A percentile compares a stretch with the other conserved stretches of the same genome.
These are phyloP conservation scores for Microtus agrestis DNA, from an alignment of 2,797 vertebrate species.

Conservation along the genomic window DNA sequence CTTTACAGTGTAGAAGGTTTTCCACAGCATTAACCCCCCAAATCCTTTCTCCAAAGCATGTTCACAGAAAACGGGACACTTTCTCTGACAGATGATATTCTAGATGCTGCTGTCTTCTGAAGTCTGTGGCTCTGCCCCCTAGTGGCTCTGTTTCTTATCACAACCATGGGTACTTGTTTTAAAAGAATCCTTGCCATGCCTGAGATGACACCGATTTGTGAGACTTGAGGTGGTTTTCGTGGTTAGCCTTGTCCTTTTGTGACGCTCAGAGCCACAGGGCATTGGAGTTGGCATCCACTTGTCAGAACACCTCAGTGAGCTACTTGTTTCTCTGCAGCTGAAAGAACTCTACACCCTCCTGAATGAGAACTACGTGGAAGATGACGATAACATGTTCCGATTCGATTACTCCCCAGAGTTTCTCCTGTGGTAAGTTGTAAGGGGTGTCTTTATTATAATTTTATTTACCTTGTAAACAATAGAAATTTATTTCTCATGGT, in stretches of 20 bases:
- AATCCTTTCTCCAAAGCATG: neutral
- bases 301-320: neutral
- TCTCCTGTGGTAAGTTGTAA: slow-evolving; percentile 94
- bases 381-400: slow-evolving; percentile 99
- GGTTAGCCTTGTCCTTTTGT: neutral
- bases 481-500: neutral
- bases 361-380: slow-evolving; percentile 99
- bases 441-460: neutral
- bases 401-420: slow-evolving; percentile 99
- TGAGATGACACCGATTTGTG: neutral
- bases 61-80: neutral
- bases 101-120: neutral
- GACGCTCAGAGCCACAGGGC: neutral
- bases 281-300: neutral
- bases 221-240: neutral
- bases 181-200: neutral
- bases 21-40: too few species aligned
- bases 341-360: slow-evolving; percentile 98
- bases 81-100: neutral
- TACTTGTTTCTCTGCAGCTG: slow-evolving; percentile 88
- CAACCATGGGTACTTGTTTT: neutral
- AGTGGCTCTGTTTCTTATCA: neutral
- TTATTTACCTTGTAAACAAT: neutral
- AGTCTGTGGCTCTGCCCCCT: neutral
- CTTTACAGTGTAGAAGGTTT: too few species aligned